A percentile compares a stretch with the other conserved stretches of the same genome.
Conservation (phyloP, 2,113 vertebrate genomes). For the Collichthys lucidus region DNA sequence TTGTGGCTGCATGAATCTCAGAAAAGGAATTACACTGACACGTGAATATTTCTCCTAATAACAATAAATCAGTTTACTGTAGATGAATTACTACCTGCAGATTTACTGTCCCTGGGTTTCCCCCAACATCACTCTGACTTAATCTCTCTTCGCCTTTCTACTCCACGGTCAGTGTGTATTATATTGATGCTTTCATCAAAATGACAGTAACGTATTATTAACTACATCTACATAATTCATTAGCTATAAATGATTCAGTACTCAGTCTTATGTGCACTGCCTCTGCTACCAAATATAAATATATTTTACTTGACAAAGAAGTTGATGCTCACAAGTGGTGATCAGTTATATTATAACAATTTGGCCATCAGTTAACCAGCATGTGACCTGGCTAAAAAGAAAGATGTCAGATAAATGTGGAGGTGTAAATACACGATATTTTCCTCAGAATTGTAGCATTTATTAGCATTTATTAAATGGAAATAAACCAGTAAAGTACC, state of each 20-base stretch:
- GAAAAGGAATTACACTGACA: slow-evolving; percentile 9
- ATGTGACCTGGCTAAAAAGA: not conserved
- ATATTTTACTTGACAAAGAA: not conserved
- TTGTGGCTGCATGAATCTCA: slow-evolving; percentile 13
- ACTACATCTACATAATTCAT: not conserved
- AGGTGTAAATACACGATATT: not conserved
- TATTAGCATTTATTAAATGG: slow-evolving; percentile 1
- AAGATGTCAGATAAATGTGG: not conserved
- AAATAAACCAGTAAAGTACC: not conserved
- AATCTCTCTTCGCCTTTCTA: slow-evolving; percentile 7
- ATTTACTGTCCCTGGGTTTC: slow-evolving; percentile 19
- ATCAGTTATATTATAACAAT: not conserved
- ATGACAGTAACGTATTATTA: not conserved
- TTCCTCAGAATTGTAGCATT: not conserved
- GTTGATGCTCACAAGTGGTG: not conserved
- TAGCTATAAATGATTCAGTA: not conserved
- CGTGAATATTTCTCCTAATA: not conserved
- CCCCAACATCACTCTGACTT: not conserved
- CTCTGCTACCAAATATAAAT: not conserved
- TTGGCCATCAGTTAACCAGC: too few relatives aligned
- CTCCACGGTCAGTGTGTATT: not conserved
- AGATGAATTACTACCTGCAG: slow-evolving; percentile 18
- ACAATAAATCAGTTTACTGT: slow-evolving; percentile 26
- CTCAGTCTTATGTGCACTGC: not conserved
- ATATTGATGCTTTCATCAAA: not conserved